Conservation (phyloP, 2,113 vertebrate genomes). For the Austrofundulus limnaeus region DNA sequence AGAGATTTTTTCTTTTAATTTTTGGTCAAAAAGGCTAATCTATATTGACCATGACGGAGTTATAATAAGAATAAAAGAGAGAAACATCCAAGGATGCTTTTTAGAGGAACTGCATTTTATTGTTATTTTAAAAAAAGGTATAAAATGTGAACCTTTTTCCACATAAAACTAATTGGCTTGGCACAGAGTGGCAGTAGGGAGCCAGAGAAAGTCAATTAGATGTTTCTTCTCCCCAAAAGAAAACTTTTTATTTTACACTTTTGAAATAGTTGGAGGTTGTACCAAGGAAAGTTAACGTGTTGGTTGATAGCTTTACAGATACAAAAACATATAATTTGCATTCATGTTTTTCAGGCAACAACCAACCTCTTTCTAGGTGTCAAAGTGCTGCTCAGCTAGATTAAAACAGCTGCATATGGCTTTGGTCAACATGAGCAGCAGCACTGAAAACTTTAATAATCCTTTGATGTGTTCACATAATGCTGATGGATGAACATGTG, state of each 20-base stretch:
- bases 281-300: too few species aligned
- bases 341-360: not conserved
- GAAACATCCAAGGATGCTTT: too few species aligned
- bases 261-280: not conserved
- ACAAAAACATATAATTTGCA: not conserved
- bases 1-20: not conserved
- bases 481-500: too few species aligned
- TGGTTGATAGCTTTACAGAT: not conserved
- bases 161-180: not conserved
- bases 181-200: constrained; percentile 7
- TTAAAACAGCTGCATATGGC: not conserved
- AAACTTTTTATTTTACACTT: constrained; percentile 8
- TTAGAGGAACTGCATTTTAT: not conserved
- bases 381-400: not conserved
- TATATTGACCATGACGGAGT: too few species aligned
- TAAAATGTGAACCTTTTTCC: not conserved
- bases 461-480: too few species aligned
- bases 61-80: too few species aligned
- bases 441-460: not conserved
- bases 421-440: not conserved
- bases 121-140: not conserved
- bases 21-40: too few species aligned
- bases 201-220: constrained; percentile 1
- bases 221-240: constrained; percentile 3
- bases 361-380: not conserved